Conservation (phyloP, 2,113 vertebrate species). For the Antechinus flavipes region DNA sequence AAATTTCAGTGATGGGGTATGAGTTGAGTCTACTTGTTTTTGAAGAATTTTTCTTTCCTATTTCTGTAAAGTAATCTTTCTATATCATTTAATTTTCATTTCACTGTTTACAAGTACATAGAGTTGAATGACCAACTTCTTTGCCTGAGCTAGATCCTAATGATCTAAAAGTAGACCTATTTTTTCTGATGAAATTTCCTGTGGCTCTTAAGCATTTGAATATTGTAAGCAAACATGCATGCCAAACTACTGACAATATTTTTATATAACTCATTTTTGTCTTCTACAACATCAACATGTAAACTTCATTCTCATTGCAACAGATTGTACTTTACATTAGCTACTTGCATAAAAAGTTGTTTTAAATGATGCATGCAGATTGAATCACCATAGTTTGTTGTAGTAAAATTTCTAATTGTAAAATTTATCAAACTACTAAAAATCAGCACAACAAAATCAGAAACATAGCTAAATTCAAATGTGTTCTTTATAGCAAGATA, state of each 20-base stretch:
- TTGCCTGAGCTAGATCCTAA: not conserved
- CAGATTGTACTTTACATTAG: constrained; percentile 75
- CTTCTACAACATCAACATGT: constrained; percentile 53
- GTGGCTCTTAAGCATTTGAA: not conserved
- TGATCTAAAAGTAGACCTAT: not conserved
- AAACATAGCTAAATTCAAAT: not conserved
- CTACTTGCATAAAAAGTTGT: constrained; percentile 80
- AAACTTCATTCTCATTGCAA: constrained; percentile 69
- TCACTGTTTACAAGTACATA: not conserved
- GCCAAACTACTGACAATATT: constrained; percentile 35
- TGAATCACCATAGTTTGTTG: constrained; percentile 76
- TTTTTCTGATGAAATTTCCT: not conserved
- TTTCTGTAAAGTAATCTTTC: not conserved
- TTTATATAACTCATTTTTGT: constrained; percentile 22
- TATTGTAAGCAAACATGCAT: not conserved
- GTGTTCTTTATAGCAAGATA: not conserved
- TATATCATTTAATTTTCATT: not conserved
- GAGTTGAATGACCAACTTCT: not conserved
- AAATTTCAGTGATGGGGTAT: not conserved
- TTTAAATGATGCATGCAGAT: constrained; percentile 81
- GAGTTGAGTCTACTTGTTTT: not conserved
- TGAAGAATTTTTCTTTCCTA: not conserved
- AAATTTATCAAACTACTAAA: constrained; percentile 66
- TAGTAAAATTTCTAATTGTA: constrained; percentile 69
- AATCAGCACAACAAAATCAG: not conserved